Evolutionary conservation across 2,113 vertebrate genomes (phyloP), one percentile per base, ranked within the genome.

Genomic region (Strix aluco): DNA sequence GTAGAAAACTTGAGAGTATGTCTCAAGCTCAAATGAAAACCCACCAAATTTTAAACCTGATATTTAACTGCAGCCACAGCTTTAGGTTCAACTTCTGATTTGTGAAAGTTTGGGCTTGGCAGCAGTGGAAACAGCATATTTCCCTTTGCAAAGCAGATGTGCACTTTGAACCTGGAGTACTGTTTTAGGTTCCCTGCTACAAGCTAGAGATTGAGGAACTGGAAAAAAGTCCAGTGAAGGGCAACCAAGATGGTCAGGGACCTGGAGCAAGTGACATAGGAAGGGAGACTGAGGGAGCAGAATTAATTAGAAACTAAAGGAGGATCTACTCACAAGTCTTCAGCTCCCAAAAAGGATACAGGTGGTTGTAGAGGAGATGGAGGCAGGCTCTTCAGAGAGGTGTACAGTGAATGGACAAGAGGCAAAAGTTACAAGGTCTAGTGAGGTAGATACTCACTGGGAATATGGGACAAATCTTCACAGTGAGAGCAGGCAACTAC

Each of bases 401-500:
- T 18, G 13, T 30, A n/a, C 12, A 13, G 4, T 58, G 52, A 42
- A 30, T 16, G 11, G 42, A 49, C 20, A 42, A 47, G n/a, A 72
- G 29, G 20, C 42, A 49, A 57, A 57, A 49, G 19, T 34, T 57
- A 65, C 29, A 49, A 72, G 34, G 58, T 81, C 23, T 29, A 63
- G 10, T 25, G n/a, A 49, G 34, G 58, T 38, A 57, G 15, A 13
- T 40, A n/a, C 23, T 55, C 10, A 5, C 9, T 58, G 51, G 20
- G 49, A 73, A 72, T 58, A n/a, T 10, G 30, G n/a, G 12, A 57
- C 42, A 36, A 27, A 49, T 42, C 29, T 51, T 66, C 36, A 42
- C 52, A 44, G 30, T 0, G 0, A 30, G n/a, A 42, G 49, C 2
- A 0, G 27, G 3, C 52, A 52, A 23, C 10, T 51, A 34, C 15